Conservation (phyloP, 53 echinoderm and acorn worm species). For the Hippasteria phrygiana region DNA sequence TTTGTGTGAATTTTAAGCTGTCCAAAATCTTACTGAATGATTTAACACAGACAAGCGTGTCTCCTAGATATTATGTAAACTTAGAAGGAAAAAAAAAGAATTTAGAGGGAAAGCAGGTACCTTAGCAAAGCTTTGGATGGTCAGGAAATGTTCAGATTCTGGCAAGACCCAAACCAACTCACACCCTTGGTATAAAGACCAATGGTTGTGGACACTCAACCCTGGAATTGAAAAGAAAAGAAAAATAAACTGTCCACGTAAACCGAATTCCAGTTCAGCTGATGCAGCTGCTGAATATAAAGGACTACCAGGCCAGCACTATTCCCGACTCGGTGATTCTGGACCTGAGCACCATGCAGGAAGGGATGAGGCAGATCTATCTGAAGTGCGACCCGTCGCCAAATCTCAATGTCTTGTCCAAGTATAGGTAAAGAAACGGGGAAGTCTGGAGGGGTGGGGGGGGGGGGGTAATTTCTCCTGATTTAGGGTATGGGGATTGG, state of each 20-base stretch:
- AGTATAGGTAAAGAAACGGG: slow-evolving; percentile 55
- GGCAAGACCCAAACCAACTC: not conserved
- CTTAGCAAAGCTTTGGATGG: slow-evolving; percentile 19
- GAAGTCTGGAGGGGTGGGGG: not conserved
- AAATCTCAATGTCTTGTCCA: slow-evolving; percentile 41
- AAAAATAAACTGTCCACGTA: not conserved
- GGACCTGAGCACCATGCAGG: slow-evolving; percentile 36
- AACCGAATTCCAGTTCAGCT: slow-evolving; percentile 28
- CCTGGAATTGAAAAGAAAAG: not conserved
- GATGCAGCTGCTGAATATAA: slow-evolving; percentile 44
- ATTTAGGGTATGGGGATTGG: no score
- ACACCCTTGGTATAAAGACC: not conserved
- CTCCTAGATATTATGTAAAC: not conserved
- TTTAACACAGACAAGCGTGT: not conserved
- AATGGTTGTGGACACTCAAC: not conserved
- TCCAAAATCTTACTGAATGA: not conserved
- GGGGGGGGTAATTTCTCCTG: no score
- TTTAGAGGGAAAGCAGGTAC: not conserved
- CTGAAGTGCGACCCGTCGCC: slow-evolving; percentile 54
- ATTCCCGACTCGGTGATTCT: slow-evolving; percentile 18
- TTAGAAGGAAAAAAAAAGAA: not conserved
- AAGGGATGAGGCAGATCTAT: slow-evolving; percentile 43
- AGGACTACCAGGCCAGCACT: slow-evolving; percentile 35
- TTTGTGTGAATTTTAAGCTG: no score
- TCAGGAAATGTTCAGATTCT: not conserved